phyloP scores from a whole-genome alignment of 2,113 vertebrate genomes.

The Lepus americanus region DNA sequence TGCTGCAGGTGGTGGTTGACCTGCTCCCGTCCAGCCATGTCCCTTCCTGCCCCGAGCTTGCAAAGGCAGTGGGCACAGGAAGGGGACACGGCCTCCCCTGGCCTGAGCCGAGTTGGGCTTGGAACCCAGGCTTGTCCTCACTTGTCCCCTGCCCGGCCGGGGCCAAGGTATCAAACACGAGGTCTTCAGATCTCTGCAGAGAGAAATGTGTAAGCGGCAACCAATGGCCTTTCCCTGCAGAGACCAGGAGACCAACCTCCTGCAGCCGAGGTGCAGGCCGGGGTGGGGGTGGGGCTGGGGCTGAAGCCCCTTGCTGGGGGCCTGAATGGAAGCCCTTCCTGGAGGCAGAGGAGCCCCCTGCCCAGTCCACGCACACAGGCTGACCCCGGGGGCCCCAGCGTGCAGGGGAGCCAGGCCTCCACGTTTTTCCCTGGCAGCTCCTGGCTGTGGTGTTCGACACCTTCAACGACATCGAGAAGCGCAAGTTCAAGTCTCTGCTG shows the following conservation, averaged over 20 bases:
- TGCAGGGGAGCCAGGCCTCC: background rate
- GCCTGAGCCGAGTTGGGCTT: background rate
- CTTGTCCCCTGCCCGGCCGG: background rate
- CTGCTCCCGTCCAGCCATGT: background rate
- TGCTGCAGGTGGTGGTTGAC: no score
- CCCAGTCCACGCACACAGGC: no score
- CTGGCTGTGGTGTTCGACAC: conserved; percentile 98
- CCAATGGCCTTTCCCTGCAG: background rate
- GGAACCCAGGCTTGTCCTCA: background rate
- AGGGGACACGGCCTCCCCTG: background rate
- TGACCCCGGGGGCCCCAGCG: background rate
- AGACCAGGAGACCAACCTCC: no score
- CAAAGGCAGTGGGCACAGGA: background rate
- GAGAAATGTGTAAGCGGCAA: background rate
- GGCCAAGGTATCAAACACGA: no score
- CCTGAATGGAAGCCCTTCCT: background rate
- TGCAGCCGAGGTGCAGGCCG: fast-evolving
- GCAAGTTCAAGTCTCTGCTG: conserved; percentile 97
- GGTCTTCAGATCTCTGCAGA: background rate
- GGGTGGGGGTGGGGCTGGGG: background rate
- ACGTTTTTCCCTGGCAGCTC: conserved; percentile 87
- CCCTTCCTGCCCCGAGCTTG: background rate
- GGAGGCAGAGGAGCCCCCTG: background rate
- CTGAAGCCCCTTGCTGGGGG: no score
- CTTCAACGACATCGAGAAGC: conserved; percentile 98